Conservation (phyloP, 2,113 vertebrate species). For the Rhizomys pruinosus region DNA sequence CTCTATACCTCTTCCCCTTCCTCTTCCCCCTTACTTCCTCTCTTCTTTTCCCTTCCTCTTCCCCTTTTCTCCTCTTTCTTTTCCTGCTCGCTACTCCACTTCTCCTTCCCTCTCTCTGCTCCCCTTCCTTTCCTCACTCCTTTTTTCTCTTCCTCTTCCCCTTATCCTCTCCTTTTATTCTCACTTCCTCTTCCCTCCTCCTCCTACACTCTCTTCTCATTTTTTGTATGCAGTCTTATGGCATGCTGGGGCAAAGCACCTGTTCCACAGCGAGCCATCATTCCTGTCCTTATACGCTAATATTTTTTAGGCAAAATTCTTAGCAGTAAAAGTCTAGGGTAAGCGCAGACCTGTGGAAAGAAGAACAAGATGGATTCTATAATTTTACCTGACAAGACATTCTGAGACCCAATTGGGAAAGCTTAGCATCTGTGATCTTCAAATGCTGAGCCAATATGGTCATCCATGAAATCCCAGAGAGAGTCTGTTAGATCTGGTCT, state of each 20-base stretch:
- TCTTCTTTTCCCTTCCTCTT: no score
- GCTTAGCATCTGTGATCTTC: no score
- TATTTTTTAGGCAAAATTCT: background rate
- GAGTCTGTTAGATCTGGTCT: background rate
- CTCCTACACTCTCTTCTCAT: background rate
- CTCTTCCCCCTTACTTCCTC: no score
- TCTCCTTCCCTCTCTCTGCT: no score
- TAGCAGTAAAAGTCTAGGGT: background rate
- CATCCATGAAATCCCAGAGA: background rate
- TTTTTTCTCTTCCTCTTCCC: background rate
- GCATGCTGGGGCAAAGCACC: background rate
- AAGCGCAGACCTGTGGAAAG: background rate
- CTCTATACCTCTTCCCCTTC: no score
- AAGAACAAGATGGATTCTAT: background rate
- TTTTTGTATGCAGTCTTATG: background rate
- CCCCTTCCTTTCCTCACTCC: background rate
- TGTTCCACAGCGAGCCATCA: no score
- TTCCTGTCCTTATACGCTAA: background rate
- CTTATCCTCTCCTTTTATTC: no score
- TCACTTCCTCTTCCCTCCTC: background rate
- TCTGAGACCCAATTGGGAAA: background rate
- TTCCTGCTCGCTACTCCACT: no score
- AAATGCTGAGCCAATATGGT: background rate
- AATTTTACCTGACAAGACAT: background rate
- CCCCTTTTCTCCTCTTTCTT: no score